Base-by-base conservation (phyloP, 2,888 invertebrate species). In the Tipula lateralis region DNA sequence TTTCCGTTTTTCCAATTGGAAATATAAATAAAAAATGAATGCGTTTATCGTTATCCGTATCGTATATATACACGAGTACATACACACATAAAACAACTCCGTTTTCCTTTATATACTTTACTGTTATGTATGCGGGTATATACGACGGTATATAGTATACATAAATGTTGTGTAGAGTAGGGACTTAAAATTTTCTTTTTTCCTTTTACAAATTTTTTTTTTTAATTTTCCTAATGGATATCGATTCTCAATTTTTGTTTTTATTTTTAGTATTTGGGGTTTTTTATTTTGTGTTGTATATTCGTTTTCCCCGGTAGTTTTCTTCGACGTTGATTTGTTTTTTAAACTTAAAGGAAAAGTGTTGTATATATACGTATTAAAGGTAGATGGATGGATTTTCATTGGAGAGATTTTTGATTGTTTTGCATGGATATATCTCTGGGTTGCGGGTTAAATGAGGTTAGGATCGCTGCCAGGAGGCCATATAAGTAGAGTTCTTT, bases 151-250 rank as follows among this genome's bases (percentile, higher is more conserved):
- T 66, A 66, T 66, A 66, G 34, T 39, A 24, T 66, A 66, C 19
- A 66, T 66, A 66, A 66, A 66, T 66, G 66, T 66, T 66, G 66
- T 66, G 66, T 66, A 24, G 66, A 66, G 66, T 66, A 66, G 66
- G 66, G 66, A 66, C 66, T 66, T 66, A 66, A 7, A 66, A 9
- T 66, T 66, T 66, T 24, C 24, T 66, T 66, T 44, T 39, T 44
- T 44, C n/a, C 29, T 30, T 81, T 32, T 83, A 90, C 90, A 90
- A 90, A 16, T 83, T 83, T 34, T 16, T 32, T 83, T 34, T 83
- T 90, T 90, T 90, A 90, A 90, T 90, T 90, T 90, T 90, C 90
- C 89, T 90, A 90, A 90, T 90, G 90, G 90, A 90, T 90, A 90
- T 90, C 90, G 90, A 90, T 90, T 89, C 34, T 32, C 34, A 34